These are phyloP conservation scores for Acipenser ruthenus DNA, from an alignment of 2,797 vertebrate genomes.

Conservation along the genomic window DNA sequence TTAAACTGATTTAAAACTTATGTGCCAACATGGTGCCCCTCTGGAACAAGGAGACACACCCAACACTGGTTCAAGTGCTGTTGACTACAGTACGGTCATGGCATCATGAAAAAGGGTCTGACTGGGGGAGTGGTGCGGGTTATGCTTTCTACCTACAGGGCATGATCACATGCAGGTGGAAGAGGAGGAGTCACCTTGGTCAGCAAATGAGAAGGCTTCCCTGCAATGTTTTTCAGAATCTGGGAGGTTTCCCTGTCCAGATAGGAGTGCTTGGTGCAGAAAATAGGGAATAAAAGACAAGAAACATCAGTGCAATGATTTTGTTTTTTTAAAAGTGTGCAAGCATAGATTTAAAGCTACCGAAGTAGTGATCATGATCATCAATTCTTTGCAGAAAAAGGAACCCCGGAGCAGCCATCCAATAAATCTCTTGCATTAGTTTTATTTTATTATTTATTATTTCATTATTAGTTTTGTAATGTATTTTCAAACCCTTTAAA, in stretches of 20 bases:
- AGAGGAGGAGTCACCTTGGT: slow-evolving; percentile 87
- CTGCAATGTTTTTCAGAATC: slow-evolving; percentile 99
- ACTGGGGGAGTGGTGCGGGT: slow-evolving; percentile 17
- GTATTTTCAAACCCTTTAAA: no score
- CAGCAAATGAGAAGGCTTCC: slow-evolving; percentile 98
- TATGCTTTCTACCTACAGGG: slow-evolving; percentile 42
- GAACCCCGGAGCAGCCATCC: background rate
- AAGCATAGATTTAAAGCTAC: slow-evolving; percentile 39
- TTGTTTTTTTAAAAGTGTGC: slow-evolving; percentile 37
- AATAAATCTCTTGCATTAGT: background rate
- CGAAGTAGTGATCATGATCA: slow-evolving; percentile 26
- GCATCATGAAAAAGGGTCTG: slow-evolving; percentile 5
- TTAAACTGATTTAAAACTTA: no score
- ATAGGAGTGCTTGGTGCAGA: slow-evolving; percentile 92
- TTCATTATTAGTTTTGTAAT: no score
- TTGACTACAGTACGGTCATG: background rate
- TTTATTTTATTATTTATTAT: no score
- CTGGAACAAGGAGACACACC: no score
- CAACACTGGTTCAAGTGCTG: no score
- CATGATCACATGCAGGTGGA: slow-evolving; percentile 52
- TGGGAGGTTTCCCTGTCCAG: slow-evolving; percentile 99
- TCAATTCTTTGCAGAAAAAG: slow-evolving; percentile 11
- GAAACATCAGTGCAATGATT: slow-evolving; percentile 68
- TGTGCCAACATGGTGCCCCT: no score
- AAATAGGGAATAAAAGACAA: slow-evolving; percentile 56